A percentile compares a stretch with the other conserved stretches of the same genome.
Evolutionary conservation across 2,113 vertebrate genomes (phyloP).

Genomic region (Ptilonorhynchus violaceus): DNA sequence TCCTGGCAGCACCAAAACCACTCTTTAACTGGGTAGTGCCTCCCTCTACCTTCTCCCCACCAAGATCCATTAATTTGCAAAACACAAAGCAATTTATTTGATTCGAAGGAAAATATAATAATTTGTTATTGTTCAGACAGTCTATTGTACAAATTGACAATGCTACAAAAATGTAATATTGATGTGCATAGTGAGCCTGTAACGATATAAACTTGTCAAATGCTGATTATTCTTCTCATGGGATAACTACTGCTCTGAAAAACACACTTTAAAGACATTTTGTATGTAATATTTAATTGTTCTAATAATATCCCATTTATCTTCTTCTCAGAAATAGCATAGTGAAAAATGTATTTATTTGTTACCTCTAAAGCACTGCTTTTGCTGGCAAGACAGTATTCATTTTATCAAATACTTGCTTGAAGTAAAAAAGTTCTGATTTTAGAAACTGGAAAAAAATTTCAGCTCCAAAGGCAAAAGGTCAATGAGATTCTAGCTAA

Average conservation of each 20-base stretch:
- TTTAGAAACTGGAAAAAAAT: conserved; percentile 1
- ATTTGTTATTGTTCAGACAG: neutral
- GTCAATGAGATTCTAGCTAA: conserved; percentile 50
- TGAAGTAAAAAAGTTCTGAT: neutral
- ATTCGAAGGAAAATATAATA: neutral
- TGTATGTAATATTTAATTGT: neutral
- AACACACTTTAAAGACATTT: neutral
- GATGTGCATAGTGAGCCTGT: neutral
- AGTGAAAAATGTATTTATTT: neutral
- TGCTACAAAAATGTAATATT: neutral
- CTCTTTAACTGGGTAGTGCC: neutral
- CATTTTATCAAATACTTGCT: neutral
- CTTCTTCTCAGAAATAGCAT: neutral
- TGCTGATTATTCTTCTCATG: neutral
- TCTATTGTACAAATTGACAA: neutral
- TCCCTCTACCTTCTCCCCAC: neutral
- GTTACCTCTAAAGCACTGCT: neutral
- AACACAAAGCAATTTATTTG: neutral
- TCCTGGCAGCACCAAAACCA: neutral
- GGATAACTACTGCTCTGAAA: neutral
- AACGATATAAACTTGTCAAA: neutral
- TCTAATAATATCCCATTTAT: neutral
- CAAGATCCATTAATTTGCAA: neutral
- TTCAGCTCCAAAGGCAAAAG: neutral
- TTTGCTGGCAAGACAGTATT: neutral